Percentiles rank a stretch among this genome's conserved stretches.
phyloP scores from a whole-genome alignment of 1,140 invertebrate species.

The Sitodiplosis mosellana region DNA sequence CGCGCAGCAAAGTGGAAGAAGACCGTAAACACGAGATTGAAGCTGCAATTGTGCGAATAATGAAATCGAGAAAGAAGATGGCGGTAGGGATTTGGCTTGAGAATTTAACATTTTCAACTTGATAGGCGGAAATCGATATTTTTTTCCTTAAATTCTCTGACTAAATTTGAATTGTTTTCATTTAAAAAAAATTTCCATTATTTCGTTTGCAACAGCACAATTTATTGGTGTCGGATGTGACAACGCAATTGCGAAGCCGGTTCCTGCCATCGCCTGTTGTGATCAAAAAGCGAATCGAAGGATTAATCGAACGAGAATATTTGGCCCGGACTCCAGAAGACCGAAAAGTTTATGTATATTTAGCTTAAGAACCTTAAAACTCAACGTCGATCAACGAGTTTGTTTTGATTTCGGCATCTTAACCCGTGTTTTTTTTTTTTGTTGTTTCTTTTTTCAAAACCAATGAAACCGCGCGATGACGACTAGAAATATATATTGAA shows the following conservation, averaged over 20 bases:
- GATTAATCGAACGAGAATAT: conserved; percentile 97
- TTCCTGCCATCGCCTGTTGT: conserved; percentile 95
- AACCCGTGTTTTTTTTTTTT: background rate
- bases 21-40: conserved; percentile 99
- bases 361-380: conserved; percentile 40
- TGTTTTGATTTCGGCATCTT: too few relatives aligned
- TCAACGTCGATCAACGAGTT: too few relatives aligned
- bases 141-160: too few relatives aligned
- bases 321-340: conserved; percentile 90
- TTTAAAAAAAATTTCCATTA: conserved; percentile 11
- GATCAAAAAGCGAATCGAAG: conserved; percentile 98
- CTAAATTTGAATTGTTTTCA: too few relatives aligned
- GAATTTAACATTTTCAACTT: background rate
- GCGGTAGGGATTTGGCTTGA: conserved; percentile 30
- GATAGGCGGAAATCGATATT: too few relatives aligned
- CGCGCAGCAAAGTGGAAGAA: conserved; percentile 94
- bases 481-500: background rate
- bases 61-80: conserved; percentile 96
- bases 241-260: conserved; percentile 85
- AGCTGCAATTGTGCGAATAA: conserved; percentile 97
- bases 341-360: conserved; percentile 84
- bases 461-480: background rate
- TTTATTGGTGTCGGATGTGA: conserved; percentile 91
- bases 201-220: conserved; percentile 80
- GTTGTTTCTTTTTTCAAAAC: background rate